Evolutionary conservation across 2,113 vertebrate genomes (phyloP).

Genomic region (Rhipidura dahli): DNA sequence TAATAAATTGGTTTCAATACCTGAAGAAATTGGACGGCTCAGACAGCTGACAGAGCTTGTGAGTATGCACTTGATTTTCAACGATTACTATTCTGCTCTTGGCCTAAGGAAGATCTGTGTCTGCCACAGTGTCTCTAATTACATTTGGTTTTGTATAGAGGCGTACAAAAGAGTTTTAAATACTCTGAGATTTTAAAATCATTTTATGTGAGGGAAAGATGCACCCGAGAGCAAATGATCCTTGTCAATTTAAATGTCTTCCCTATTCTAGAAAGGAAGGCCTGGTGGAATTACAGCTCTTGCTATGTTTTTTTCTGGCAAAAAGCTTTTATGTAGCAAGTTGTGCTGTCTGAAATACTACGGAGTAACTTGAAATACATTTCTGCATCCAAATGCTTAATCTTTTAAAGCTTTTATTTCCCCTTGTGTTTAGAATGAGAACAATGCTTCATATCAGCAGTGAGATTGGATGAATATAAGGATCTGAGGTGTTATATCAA

Average conservation of each 20-base stretch:
- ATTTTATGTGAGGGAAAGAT: not conserved
- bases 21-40: constrained; percentile 91
- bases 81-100: not conserved
- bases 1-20: constrained; percentile 94
- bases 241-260: not conserved
- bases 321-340: not conserved
- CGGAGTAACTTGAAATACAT: not conserved
- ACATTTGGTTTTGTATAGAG: not conserved
- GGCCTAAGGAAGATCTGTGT: not conserved
- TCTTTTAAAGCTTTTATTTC: not conserved
- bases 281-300: not conserved
- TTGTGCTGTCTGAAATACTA: not conserved
- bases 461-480: not conserved
- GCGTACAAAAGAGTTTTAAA: not conserved
- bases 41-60: constrained; percentile 92
- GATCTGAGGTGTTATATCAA: not conserved
- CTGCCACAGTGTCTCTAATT: not conserved
- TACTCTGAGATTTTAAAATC: not conserved
- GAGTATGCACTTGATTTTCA: constrained; percentile 60
- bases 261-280: not conserved
- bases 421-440: not conserved
- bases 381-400: not conserved
- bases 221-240: not conserved
- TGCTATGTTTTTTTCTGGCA: not conserved
- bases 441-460: not conserved